phyloP scores from a whole-genome alignment of 2,888 invertebrate species.

The Pterostichus niger region DNA sequence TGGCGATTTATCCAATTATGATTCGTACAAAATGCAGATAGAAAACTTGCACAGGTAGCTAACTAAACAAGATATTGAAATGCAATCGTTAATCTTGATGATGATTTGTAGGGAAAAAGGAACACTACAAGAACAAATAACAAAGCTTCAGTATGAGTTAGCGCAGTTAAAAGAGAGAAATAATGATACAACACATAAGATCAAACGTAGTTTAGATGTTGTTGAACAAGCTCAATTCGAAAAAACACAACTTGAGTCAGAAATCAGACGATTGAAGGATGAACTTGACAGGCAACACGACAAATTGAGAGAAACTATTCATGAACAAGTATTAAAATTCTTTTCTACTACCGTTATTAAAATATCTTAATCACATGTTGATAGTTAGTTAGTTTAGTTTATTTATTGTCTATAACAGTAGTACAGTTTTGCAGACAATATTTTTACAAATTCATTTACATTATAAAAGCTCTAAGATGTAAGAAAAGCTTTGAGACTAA shows the following conservation, averaged over 20 bases:
- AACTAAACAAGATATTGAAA: background rate
- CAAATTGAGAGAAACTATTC: conserved; percentile 86
- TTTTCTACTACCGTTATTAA: too few relatives aligned
- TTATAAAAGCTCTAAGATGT: too few relatives aligned
- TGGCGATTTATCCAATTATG: conserved; percentile 80
- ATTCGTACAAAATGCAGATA: conserved; percentile 84
- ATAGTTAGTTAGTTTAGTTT: too few relatives aligned
- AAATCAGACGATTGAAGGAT: conserved; percentile 87
- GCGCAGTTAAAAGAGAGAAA: conserved; percentile 83
- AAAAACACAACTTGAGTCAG: conserved; percentile 86
- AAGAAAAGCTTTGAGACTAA: too few relatives aligned
- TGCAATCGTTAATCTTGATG: conserved; percentile 40
- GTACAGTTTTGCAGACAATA: too few relatives aligned
- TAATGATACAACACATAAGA: conserved; percentile 81
- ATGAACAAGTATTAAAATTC: conserved; percentile 82
- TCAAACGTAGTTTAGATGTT: conserved; percentile 84
- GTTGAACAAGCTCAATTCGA: conserved; percentile 89
- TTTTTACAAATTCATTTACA: too few relatives aligned
- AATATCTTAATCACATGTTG: too few relatives aligned
- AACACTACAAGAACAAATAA: conserved; percentile 83
- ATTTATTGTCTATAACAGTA: too few relatives aligned
- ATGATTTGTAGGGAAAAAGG: conserved; percentile 77
- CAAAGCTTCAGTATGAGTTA: conserved; percentile 83
- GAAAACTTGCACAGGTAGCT: conserved; percentile 84
- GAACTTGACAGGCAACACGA: conserved; percentile 88